Percentiles rank a stretch among this genome's conserved stretches.
Evolutionary conservation across 2,113 vertebrate species (phyloP).

Genomic region (Pelmatolapia mariae): DNA sequence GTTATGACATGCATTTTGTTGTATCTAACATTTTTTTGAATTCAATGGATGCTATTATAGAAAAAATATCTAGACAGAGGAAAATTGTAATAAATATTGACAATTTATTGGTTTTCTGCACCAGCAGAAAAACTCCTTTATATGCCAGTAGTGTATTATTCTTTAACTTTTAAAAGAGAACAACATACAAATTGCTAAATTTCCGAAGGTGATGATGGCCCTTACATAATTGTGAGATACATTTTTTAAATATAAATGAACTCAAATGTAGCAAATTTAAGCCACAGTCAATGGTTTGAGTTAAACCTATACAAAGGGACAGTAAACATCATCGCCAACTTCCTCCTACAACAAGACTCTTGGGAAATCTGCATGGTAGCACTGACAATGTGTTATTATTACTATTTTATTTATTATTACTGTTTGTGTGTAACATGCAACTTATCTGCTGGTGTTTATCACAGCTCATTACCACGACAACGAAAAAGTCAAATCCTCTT

Average conservation of each 20-base stretch:
- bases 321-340: background rate
- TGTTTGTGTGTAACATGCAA: slow-evolving; percentile 22
- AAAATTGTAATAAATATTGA: background rate
- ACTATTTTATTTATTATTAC: background rate
- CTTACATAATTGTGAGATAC: background rate
- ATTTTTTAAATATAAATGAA: background rate
- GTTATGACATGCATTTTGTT: background rate
- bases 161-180: background rate
- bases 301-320: background rate
- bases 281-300: background rate
- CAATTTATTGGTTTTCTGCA: background rate
- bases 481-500: slow-evolving; percentile 66
- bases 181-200: background rate
- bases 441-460: slow-evolving; percentile 57
- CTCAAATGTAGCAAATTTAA: background rate
- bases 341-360: background rate
- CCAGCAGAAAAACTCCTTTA: background rate
- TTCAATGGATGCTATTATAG: background rate
- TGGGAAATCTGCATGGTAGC: slow-evolving; percentile 38
- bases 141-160: background rate
- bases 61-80: background rate
- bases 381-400: background rate
- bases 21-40: background rate
- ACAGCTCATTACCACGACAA: slow-evolving; percentile 62
- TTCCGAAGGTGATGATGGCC: background rate